Percentiles rank a stretch among this genome's conserved stretches.
These are phyloP conservation scores for Melipona bicolor DNA, from an alignment of 2,888 invertebrate species.

Conservation along the genomic window DNA sequence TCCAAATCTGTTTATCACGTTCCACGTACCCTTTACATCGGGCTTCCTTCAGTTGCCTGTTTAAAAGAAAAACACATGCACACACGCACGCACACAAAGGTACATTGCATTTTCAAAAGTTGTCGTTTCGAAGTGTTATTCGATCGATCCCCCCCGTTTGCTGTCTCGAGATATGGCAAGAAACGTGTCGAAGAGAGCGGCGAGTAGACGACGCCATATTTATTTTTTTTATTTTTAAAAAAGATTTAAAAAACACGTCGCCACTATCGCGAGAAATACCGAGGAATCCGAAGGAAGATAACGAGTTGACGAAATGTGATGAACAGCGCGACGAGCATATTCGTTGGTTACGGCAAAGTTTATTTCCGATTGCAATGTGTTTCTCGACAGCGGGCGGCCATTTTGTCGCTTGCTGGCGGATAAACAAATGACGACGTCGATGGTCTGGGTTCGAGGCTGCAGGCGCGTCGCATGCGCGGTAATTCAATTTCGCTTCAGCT, in stretches of 20 bases:
- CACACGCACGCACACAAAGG: not conserved
- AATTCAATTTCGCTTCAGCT: slow-evolving; percentile 66
- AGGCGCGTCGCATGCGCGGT: slow-evolving; percentile 68
- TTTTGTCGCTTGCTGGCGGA: slow-evolving; percentile 80
- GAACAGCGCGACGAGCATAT: not conserved
- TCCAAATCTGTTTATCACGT: slow-evolving; percentile 51
- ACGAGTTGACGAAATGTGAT: too few relatives aligned
- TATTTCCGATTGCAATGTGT: slow-evolving; percentile 62
- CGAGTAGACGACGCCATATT: slow-evolving; percentile 61
- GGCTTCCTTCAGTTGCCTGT: not conserved
- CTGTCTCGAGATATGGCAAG: not conserved
- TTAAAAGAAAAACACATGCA: too few relatives aligned
- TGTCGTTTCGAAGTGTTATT: not conserved
- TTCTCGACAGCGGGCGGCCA: slow-evolving; percentile 69
- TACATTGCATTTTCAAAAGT: not conserved
- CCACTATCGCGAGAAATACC: not conserved
- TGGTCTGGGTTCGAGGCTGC: slow-evolving; percentile 74
- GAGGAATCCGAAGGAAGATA: not conserved
- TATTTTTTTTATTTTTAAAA: slow-evolving; percentile 41
- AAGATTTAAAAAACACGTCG: slow-evolving; percentile 40
- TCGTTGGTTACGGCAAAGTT: slow-evolving; percentile 43
- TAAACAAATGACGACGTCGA: slow-evolving; percentile 79
- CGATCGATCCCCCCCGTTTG: not conserved
- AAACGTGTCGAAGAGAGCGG: slow-evolving; percentile 31
- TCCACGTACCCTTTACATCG: slow-evolving; percentile 13